Evolutionary conservation across 2,888 invertebrate species (phyloP), one percentile per base, ranked within the genome.

Genomic region (Neoaliturus tenellus): DNA sequence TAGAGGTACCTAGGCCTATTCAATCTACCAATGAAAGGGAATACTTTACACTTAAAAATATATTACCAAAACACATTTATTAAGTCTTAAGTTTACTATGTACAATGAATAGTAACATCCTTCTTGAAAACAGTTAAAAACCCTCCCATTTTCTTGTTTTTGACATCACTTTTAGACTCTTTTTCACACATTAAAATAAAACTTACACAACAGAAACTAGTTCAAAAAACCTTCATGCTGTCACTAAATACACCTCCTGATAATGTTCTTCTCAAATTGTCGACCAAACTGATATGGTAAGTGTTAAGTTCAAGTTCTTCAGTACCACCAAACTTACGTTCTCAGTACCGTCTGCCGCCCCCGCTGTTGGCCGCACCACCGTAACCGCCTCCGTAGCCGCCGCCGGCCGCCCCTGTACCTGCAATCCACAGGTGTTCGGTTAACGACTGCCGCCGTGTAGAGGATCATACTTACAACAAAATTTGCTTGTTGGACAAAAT

Each of bases 361-460:
- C 73, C 44, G 25, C 67, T 78, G 82, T 58, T 80, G 17, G 39
- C 73, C 12, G 69, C 62, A 14, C 82, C 80, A 1, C 67, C 71
- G 23, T 71, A 39, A 1, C 82, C 51, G 2, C 73, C 73, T 17
- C 86, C 86, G 31, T 87, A 86, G 35, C 86, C 86, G 69, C 85
- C 85, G 20, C 86, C 86, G n/a, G 84, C 83, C 83, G 91, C 90
- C 88, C 91, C 90, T 20, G 91, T 90, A 71, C 91, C 91, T 84
- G 91, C 91, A 44, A 62, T 62, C 31, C 1, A 20, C 20, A 55
- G 23, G 3, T n/a, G 51, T n/a, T n/a, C n/a, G n/a, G n/a, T n/a
- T n/a, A n/a, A n/a, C n/a, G n/a, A n/a, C n/a, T n/a, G n/a, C n/a
- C n/a, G n/a, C n/a, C n/a, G n/a, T n/a, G n/a, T n/a, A n/a, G n/a